These are phyloP conservation scores for Allygus modestus DNA, from an alignment of 2,888 invertebrate genomes.

Conservation along the genomic window DNA sequence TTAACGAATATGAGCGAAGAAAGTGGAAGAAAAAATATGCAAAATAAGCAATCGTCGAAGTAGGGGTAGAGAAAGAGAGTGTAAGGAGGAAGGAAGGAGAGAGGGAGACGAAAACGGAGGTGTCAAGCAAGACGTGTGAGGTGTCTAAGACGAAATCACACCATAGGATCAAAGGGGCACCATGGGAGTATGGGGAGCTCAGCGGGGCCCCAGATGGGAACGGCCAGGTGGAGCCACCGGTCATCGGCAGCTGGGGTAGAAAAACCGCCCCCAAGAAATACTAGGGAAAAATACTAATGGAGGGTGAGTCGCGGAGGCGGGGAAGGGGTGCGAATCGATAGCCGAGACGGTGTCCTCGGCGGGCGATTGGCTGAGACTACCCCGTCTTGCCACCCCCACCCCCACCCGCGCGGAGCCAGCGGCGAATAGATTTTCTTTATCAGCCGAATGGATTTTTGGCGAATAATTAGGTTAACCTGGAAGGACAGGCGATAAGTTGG, in stretches of 20 bases:
- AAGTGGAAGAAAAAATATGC: slow-evolving; percentile 61
- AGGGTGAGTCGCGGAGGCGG: background rate
- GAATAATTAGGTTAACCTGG: slow-evolving; percentile 59
- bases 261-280: slow-evolving; percentile 31
- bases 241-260: background rate
- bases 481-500: slow-evolving; percentile 27
- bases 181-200: slow-evolving; percentile 1
- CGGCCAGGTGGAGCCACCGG: background rate
- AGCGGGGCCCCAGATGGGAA: background rate
- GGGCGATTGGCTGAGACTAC: slow-evolving; percentile 59
- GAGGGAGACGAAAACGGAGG: slow-evolving; percentile 49
- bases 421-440: slow-evolving; percentile 63
- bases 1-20: slow-evolving; percentile 42
- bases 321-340: slow-evolving; percentile 23
- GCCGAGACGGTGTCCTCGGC: slow-evolving; percentile 61
- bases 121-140: slow-evolving; percentile 12
- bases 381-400: slow-evolving; percentile 56
- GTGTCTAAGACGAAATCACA: slow-evolving; percentile 12
- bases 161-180: slow-evolving; percentile 10
- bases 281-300: slow-evolving; percentile 50
- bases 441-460: slow-evolving; percentile 63
- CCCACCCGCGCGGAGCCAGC: slow-evolving; percentile 29
- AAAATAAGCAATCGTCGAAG: slow-evolving; percentile 61
- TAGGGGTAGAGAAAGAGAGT: slow-evolving; percentile 63
- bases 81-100: slow-evolving; percentile 39